Conservation (phyloP, 1,140 invertebrate species). For the Mesaphorura yosii region DNA sequence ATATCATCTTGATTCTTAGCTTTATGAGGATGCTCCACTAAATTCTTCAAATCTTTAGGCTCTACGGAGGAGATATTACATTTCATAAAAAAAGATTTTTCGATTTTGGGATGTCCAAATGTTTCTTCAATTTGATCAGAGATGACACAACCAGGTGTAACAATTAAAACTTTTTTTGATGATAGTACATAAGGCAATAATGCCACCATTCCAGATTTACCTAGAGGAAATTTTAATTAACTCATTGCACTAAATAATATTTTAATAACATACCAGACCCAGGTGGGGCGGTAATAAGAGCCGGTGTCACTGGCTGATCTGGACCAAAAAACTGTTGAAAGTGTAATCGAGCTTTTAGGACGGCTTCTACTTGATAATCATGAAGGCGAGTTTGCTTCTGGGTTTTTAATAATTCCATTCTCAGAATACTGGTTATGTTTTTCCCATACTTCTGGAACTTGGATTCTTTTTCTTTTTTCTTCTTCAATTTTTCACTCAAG, state of each 20-base stretch:
- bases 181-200: neutral
- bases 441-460: too few relatives aligned
- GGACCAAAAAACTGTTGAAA: neutral
- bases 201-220: neutral
- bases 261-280: too few relatives aligned
- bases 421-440: too few relatives aligned
- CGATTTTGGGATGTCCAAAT: neutral
- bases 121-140: neutral
- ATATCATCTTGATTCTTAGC: neutral
- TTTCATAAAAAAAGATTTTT: neutral
- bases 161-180: neutral
- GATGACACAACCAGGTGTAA: neutral
- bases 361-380: neutral
- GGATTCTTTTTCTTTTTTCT: too few relatives aligned
- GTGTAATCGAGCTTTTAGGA: neutral
- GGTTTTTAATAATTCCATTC: constrained; percentile 5
- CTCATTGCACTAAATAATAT: too few relatives aligned
- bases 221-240: too few relatives aligned
- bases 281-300: neutral
- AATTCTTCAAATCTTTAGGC: neutral
- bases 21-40: neutral
- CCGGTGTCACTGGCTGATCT: neutral
- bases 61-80: neutral
- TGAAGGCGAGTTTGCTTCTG: neutral
- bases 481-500: too few relatives aligned